phyloP scores from a whole-genome alignment of 2,797 vertebrate genomes.

The Sebastes steindachneri region DNA sequence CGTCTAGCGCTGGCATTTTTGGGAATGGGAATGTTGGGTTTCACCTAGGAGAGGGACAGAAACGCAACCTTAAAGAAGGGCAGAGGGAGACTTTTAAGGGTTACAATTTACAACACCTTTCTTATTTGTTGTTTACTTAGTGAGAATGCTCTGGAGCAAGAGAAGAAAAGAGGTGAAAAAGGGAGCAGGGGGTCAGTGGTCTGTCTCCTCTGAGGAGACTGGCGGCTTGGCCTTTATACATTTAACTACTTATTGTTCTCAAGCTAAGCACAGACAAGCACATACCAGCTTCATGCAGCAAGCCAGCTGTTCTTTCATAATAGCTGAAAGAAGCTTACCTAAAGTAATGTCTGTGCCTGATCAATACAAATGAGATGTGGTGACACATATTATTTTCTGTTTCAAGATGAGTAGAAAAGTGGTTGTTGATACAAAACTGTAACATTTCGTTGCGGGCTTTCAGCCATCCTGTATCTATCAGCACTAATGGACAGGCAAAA shows the following conservation, averaged over 20 bases:
- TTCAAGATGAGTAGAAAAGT: not conserved
- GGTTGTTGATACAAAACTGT: not conserved
- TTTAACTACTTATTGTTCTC: conserved; percentile 6
- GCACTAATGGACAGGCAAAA: not conserved
- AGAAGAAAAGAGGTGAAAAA: conserved; percentile 23
- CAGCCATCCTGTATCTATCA: not conserved
- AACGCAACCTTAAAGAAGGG: conserved; percentile 49
- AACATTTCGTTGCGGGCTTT: not conserved
- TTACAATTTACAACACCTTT: conserved; percentile 70
- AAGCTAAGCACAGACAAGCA: not conserved
- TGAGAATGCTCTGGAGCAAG: conserved; percentile 24
- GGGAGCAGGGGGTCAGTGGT: conserved; percentile 3
- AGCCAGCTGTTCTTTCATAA: not conserved
- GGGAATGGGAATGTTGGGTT: conserved; percentile 45
- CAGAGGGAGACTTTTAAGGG: conserved; percentile 51
- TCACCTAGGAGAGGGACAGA: conserved; percentile 76
- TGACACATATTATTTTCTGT: not conserved
- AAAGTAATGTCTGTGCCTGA: not conserved
- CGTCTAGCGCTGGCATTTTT: conserved; percentile 31
- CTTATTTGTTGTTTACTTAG: conserved; percentile 70
- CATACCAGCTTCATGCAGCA: not conserved
- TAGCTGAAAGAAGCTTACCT: not conserved
- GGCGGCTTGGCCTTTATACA: conserved; percentile 16
- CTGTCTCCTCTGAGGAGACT: not conserved
- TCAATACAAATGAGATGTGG: not conserved